These are phyloP conservation scores for Heliconius himera DNA, from an alignment of 1,140 invertebrate species.

Conservation along the genomic window DNA sequence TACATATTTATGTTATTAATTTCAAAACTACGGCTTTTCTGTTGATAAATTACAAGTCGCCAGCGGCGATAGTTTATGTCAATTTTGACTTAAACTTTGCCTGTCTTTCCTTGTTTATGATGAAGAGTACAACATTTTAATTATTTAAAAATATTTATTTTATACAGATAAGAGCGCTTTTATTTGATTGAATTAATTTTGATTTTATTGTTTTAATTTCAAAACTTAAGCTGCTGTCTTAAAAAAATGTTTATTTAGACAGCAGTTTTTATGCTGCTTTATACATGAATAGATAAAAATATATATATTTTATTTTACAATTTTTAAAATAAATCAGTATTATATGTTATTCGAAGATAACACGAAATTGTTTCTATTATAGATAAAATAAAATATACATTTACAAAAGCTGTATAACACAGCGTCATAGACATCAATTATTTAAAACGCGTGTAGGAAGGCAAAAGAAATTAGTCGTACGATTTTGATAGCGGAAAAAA, in stretches of 20 bases:
- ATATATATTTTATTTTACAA: no score
- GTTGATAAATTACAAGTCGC: conserved; percentile 46
- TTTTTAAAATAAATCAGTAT: neutral
- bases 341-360: no score
- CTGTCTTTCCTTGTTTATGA: conserved; percentile 5
- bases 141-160: neutral
- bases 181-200: no score
- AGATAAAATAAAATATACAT: neutral
- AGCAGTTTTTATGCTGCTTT: no score
- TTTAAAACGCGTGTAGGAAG: conserved; percentile 29
- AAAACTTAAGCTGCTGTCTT: no score
- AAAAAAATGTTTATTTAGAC: no score
- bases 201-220: no score
- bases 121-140: neutral
- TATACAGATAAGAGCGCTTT: no score
- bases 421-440: conserved; percentile 16
- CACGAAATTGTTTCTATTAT: neutral
- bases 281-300: no score
- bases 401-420: neutral
- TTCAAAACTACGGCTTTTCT: conserved; percentile 49
- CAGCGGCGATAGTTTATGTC: conserved; percentile 35
- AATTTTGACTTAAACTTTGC: conserved; percentile 20
- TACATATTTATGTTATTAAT: conserved; percentile 41
- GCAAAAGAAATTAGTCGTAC: conserved; percentile 34
- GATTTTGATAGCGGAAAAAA: conserved; percentile 29